Evolutionary conservation across 2,888 invertebrate species (phyloP).

Genomic region (Ischnura elegans): DNA sequence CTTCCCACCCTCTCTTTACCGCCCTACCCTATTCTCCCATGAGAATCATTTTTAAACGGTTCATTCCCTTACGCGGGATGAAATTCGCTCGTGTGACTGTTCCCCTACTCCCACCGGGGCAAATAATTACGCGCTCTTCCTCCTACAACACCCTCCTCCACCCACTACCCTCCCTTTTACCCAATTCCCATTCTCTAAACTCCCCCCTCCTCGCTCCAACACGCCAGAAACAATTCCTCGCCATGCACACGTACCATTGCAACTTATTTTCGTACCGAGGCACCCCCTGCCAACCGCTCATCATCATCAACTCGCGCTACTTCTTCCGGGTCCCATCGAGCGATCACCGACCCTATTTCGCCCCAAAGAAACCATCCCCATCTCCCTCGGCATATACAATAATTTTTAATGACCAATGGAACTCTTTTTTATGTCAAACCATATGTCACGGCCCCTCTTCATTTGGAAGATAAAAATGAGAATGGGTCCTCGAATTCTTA

Average conservation of each 20-base stretch:
- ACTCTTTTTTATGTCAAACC: slow-evolving; percentile 36
- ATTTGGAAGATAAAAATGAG: slow-evolving; percentile 43
- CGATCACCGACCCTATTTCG: background rate
- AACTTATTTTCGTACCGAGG: background rate
- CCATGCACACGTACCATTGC: background rate
- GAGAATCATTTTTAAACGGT: slow-evolving; percentile 64
- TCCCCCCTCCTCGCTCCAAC: background rate
- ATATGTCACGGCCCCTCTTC: slow-evolving; percentile 49
- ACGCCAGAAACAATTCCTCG: background rate
- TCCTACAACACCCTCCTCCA: background rate
- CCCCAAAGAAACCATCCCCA: too few relatives aligned
- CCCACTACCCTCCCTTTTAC: background rate
- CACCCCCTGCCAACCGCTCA: background rate
- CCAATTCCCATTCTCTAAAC: background rate
- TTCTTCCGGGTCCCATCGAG: background rate
- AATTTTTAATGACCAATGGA: slow-evolving; percentile 64
- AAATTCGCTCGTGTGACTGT: slow-evolving; percentile 48
- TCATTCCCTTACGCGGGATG: slow-evolving; percentile 37
- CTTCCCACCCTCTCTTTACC: background rate
- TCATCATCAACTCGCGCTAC: background rate
- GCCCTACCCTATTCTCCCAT: slow-evolving; percentile 26
- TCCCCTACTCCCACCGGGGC: slow-evolving; percentile 33
- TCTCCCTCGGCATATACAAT: slow-evolving; percentile 51
- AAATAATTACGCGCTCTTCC: slow-evolving; percentile 43
- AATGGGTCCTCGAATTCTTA: slow-evolving; percentile 22